Evolutionary conservation across 2,797 vertebrate genomes (phyloP).

Genomic region (Garrulus glandarius): DNA sequence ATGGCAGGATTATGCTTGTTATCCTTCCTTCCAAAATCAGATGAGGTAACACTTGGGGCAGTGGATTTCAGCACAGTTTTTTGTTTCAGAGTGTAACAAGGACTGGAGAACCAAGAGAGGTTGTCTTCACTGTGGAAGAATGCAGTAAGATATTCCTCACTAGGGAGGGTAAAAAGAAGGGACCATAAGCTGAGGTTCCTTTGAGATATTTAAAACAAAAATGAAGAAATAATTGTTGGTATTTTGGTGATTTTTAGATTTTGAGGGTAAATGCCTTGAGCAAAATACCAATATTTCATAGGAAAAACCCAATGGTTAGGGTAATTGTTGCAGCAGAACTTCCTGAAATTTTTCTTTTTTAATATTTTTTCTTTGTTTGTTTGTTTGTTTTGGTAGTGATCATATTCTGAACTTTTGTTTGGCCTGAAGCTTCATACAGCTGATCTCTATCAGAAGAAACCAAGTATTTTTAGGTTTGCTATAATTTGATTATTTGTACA

Average conservation of each 20-base stretch:
- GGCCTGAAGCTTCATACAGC: background rate
- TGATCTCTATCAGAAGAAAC: background rate
- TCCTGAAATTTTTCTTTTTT: background rate
- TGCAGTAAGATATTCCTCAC: background rate
- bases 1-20: background rate
- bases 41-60: background rate
- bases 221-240: background rate
- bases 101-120: background rate
- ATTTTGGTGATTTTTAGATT: background rate
- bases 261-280: background rate
- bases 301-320: accelerated
- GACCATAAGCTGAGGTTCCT: background rate
- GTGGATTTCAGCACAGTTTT: background rate
- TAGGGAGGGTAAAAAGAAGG: background rate
- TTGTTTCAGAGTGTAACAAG: background rate
- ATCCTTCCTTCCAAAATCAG: background rate
- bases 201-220: background rate
- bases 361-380: background rate
- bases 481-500: background rate
- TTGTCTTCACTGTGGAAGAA: background rate
- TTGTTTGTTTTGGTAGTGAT: background rate
- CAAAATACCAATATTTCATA: background rate
- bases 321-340: background rate
- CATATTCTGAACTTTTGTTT: background rate
- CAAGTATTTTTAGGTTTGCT: background rate